phyloP scores from a whole-genome alignment of 2,888 invertebrate genomes.

The Scaptomyza tumidula region DNA sequence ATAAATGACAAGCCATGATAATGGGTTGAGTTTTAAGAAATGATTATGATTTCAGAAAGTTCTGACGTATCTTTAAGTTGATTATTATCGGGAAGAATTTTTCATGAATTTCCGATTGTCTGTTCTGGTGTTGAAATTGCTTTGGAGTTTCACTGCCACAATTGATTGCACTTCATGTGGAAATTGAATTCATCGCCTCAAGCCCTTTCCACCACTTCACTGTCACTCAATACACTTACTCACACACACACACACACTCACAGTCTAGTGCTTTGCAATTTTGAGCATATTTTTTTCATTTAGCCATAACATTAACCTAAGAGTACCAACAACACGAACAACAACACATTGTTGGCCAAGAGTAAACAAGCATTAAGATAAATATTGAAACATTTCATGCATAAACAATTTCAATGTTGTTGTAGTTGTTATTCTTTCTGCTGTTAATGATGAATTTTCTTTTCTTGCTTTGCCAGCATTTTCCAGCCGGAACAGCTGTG shows the following conservation, averaged over 20 bases:
- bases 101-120: conserved; percentile 1
- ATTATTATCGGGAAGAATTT: no score
- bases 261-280: conserved; percentile 39
- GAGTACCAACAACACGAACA: conserved; percentile 6
- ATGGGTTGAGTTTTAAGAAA: no score
- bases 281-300: conserved; percentile 48
- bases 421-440: conserved; percentile 11
- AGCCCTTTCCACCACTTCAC: conserved; percentile 1
- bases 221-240: conserved; percentile 17
- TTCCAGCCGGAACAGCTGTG: conserved; percentile 52
- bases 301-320: conserved; percentile 52
- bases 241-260: not conserved
- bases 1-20: no score
- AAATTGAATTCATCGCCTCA: conserved; percentile 1
- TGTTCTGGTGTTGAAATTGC: conserved; percentile 27
- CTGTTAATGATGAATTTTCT: conserved; percentile 30
- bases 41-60: no score
- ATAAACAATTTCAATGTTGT: conserved; percentile 17
- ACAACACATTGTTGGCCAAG: conserved; percentile 34
- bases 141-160: conserved; percentile 11
- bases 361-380: conserved; percentile 46
- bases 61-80: no score
- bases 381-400: conserved; percentile 60
- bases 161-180: conserved; percentile 33
- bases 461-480: conserved; percentile 27